phyloP scores from a whole-genome alignment of 2,797 vertebrate genomes.

The Calcarius lapponicus region DNA sequence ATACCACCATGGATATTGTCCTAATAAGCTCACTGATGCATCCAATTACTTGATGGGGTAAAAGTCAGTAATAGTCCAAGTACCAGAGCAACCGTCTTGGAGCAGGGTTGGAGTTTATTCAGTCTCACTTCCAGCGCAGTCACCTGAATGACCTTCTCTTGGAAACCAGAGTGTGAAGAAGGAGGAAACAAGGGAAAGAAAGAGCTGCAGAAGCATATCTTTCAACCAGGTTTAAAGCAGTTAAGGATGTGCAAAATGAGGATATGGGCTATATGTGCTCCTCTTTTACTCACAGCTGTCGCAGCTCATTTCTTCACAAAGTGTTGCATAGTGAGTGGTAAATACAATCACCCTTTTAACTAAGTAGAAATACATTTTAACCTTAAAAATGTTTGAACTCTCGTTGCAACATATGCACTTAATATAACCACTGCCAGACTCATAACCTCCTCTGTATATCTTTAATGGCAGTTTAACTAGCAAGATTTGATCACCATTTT shows the following conservation, averaged over 20 bases:
- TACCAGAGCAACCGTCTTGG: not conserved
- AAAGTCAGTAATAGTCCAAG: not conserved
- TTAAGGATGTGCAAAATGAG: not conserved
- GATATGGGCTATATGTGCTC: not conserved
- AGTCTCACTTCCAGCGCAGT: not conserved
- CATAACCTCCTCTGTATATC: not conserved
- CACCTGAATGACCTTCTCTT: not conserved
- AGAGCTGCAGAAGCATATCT: not conserved
- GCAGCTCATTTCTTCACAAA: not conserved
- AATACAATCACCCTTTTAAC: not conserved
- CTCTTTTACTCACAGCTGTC: not conserved
- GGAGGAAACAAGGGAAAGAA: not conserved
- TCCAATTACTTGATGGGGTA: not conserved
- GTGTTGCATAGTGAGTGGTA: not conserved
- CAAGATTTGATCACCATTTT: not conserved
- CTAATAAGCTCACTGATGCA: not conserved
- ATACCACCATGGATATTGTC: not conserved
- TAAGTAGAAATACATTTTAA: not conserved
- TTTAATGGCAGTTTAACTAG: not conserved
- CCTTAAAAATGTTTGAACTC: not conserved
- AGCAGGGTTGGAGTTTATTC: not conserved
- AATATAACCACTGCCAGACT: not conserved
- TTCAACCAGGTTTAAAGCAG: not conserved
- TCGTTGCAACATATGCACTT: not conserved
- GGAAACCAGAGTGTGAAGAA: not conserved